phyloP scores from a whole-genome alignment of 2,888 invertebrate species.

The Sphaerophoria taeniata region DNA sequence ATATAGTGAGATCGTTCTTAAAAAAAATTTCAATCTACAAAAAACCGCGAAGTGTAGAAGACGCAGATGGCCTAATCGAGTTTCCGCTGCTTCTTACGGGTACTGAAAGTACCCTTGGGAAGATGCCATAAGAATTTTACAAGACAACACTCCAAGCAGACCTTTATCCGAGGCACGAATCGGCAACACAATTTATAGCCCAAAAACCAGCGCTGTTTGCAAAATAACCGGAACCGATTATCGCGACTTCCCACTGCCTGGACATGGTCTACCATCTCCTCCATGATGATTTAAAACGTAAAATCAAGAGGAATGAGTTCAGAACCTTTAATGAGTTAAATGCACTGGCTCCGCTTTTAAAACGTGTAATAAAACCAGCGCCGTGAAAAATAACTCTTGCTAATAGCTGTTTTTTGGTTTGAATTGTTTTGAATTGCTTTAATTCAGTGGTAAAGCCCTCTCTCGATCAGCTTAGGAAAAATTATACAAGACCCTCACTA shows the following conservation, averaged over 20 bases:
- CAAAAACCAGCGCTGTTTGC: neutral
- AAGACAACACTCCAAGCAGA: slow-evolving; percentile 1
- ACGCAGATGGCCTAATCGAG: neutral
- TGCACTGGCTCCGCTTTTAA: no score
- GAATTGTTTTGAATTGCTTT: no score
- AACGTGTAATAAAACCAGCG: no score
- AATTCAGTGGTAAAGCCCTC: no score
- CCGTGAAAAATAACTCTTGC: no score
- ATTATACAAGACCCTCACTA: no score
- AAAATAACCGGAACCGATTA: neutral
- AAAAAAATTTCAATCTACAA: slow-evolving; percentile 4
- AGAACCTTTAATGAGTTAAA: neutral
- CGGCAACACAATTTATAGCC: neutral
- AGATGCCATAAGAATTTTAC: neutral
- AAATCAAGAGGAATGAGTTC: slow-evolving; percentile 1
- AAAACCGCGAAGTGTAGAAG: no score
- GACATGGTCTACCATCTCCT: slow-evolving; percentile 4
- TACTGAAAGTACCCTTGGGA: slow-evolving; percentile 6
- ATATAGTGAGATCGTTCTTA: neutral
- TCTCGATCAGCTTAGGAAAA: no score
- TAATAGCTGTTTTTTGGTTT: no score
- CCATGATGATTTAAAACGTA: neutral
- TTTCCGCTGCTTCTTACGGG: neutral
- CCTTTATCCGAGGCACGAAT: neutral
- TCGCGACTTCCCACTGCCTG: no score